Evolutionary conservation across 2,888 invertebrate species (phyloP), one percentile per base, ranked within the genome.

Genomic region (Agrochola circellaris): DNA sequence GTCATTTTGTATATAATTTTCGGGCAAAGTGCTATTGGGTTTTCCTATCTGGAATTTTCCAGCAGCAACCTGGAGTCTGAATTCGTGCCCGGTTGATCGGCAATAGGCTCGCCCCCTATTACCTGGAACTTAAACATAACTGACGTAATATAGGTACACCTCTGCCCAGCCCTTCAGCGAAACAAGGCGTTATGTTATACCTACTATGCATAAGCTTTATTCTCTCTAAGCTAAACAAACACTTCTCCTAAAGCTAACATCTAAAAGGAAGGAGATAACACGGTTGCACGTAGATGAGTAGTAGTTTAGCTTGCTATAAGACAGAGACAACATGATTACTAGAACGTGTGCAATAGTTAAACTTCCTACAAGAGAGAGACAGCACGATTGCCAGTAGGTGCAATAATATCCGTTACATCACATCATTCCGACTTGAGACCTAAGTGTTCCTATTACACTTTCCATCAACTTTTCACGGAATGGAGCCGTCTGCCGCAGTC

Each of bases 371-470:
- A 81, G 61, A 83, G 1, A 58, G 73, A 67, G 65, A 62, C n/a
- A 60, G 64, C 73, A 85, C 11, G 38, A 58, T 54, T 58, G 42
- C 64, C 51, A 65, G 65, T 79, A 69, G 77, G 71, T 77, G 79
- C 77, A 85, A 87, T 84, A 85, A 84, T 89, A 87, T 89, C 86
- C 80, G 83, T 83, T 84, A 84, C 87, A 85, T 89, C 84, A 89
- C 90, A 87, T 87, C 86, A 87, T 89, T 81, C 78, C 84, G 77
- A 87, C 86, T 85, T 79, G 83, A 81, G 75, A 79, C 76, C 78
- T 89, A 90, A 91, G 90, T 89, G 89, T 90, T 89, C 88, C 88
- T 91, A 90, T 91, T 91, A 89, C 89, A 86, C 85, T 89, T 88
- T 87, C 87, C 88, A 90, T 91, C 88, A 89, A 88, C 84, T 87